Evolutionary conservation across 2,113 vertebrate species (phyloP), one percentile per base, ranked within the genome.

Genomic region (Verasper variegatus): DNA sequence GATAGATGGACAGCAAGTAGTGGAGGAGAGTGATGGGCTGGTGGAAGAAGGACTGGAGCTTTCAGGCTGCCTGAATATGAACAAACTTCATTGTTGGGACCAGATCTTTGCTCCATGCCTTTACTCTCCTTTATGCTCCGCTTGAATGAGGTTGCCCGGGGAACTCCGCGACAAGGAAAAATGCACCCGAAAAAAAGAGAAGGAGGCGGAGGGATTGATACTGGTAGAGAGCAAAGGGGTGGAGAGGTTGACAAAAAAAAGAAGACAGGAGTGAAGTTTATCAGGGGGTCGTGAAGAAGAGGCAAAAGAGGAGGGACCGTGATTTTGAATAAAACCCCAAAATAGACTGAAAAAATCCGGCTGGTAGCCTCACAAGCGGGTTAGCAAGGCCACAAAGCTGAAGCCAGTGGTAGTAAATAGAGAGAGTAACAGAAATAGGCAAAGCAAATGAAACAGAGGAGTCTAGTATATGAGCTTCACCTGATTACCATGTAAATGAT

Each of bases 401-500:
- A 64, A 70, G 77, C 56, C 59, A 69, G 11, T 76, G 62, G 65
- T 51, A 49, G 81, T 67, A 84, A 82, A 83, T 60, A 86, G 59
- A 85, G 66, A 78, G 76, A 77, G 74, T 24, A 83, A 82, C 60
- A 71, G 66, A 81, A 83, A 84, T 74, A 78, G 76, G 72, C 83
- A 92, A 79, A 89, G 88, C 81, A 86, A 86, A 89, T 89, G 81
- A 93, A 93, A 86, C 81, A 84, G 86, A 87, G 83, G 84, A 90
- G 91, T 90, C 88, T 86, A 63, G 61, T 63, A 84, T 84, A 88
- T 87, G 87, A 86, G 81, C 82, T 81, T 74, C 73, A 83, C 79
- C 89, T 93, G 81, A 94, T 95, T 94, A 90, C 89, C 93, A 95
- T 95, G 81, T 92, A 91, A 95, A 94, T 95, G 87, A 90, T 78